These are phyloP conservation scores for Pandemis cinnamomeana DNA, from an alignment of 2,888 invertebrate genomes.

Conservation along the genomic window DNA sequence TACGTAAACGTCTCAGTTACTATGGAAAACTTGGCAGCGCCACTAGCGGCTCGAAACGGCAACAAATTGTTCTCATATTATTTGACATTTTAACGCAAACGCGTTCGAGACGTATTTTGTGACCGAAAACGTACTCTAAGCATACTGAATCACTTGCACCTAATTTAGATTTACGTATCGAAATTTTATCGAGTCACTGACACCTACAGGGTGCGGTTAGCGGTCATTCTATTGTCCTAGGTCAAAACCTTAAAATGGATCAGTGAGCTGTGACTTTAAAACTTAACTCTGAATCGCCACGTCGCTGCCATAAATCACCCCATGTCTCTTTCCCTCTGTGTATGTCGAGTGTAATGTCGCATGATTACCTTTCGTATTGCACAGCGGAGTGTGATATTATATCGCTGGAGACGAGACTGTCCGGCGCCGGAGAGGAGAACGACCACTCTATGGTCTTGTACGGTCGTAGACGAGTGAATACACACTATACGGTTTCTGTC, in stretches of 20 bases:
- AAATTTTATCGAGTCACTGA: neutral
- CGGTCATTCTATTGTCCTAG: neutral
- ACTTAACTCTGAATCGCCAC: slow-evolving; percentile 8
- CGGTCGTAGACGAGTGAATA: slow-evolving; percentile 23
- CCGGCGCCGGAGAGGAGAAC: slow-evolving; percentile 71
- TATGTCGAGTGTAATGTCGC: slow-evolving; percentile 35
- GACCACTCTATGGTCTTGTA: slow-evolving; percentile 67
- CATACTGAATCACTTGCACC: neutral
- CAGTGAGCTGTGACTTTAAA: slow-evolving; percentile 13
- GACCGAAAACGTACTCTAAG: too few relatives aligned
- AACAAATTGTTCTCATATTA: too few relatives aligned
- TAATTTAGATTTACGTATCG: neutral
- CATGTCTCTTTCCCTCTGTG: slow-evolving; percentile 16
- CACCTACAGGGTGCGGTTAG: neutral
- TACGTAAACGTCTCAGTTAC: too few relatives aligned
- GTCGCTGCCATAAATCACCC: slow-evolving; percentile 29
- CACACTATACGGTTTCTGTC: slow-evolving; percentile 27
- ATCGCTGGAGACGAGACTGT: slow-evolving; percentile 64
- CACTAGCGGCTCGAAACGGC: too few relatives aligned
- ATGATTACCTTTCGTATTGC: slow-evolving; percentile 47
- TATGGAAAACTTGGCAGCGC: too few relatives aligned
- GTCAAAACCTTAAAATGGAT: neutral
- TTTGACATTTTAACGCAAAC: too few relatives aligned
- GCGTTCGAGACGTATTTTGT: too few relatives aligned
- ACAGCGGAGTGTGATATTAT: slow-evolving; percentile 58